Evolutionary conservation across 2,113 vertebrate species (phyloP), one percentile per base, ranked within the genome.

Genomic region (Chloropsis cyanopogon): DNA sequence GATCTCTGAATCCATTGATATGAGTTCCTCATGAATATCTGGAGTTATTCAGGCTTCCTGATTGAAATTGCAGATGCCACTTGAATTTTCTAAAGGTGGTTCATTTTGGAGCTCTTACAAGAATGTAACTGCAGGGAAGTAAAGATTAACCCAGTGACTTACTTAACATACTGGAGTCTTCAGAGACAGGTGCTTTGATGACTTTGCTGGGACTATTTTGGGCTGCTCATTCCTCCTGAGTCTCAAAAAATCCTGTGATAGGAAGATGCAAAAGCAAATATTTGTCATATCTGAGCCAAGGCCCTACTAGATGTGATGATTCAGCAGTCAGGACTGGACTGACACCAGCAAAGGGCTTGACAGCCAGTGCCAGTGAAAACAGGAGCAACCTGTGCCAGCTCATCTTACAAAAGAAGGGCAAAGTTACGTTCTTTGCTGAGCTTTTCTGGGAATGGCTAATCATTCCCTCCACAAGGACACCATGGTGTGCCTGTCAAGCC

Each of bases 351-450:
- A 37, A 56, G 59, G 60, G 29, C 56, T 86, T 90, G 63, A 70
- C 29, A 28, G 49, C n/a, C 81, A 65, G 14, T 50, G 65, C 82
- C 88, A 73, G 64, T 86, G 90, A 90, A 91, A 95, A 82, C 1
- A 17, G 69, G 47, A 73, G 52, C 8, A 72, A 21, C 26, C 4
- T 65, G 31, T 61, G 88, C 93, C 93, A 96, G 46, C 25, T 70
- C 79, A 24, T 78, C 85, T 88, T 90, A 92, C 85, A 95, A 95
- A 95, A 90, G 90, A 82, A 86, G 69, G 52, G 56, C 83, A 90
- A 82, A 88, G 69, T 54, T 69, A 41, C 0, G 5, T 49, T 90
- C 89, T 95, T 68, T 15, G 7, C 54, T 85, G 72, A 82, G 41
- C 66, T 86, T 65, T 84, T 88, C 79, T 92, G 88, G 87, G 86